Evolutionary conservation across 35 echinoderm and acorn worm species (phyloP).

Genomic region (Heliocidaris tuberculata): DNA sequence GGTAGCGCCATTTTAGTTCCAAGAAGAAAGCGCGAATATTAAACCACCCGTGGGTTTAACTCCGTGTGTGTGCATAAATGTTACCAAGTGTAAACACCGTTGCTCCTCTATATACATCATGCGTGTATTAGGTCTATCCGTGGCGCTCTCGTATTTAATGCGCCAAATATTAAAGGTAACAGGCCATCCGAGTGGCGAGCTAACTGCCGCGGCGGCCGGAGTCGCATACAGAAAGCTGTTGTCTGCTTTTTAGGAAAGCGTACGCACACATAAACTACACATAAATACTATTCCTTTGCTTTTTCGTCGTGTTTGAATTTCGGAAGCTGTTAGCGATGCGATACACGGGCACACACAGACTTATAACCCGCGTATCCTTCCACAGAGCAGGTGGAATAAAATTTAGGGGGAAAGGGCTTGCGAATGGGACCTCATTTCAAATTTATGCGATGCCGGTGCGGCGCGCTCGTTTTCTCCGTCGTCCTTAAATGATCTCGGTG

Average conservation of each 20-base stretch:
- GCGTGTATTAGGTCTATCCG: not conserved
- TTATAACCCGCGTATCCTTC: not conserved
- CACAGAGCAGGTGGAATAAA: not conserved
- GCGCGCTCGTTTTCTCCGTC: not conserved
- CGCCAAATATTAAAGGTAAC: slow-evolving; percentile 10
- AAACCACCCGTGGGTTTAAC: not conserved
- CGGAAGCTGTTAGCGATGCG: not conserved
- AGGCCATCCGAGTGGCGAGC: not conserved
- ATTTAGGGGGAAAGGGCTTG: not conserved
- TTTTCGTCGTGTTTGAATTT: not conserved
- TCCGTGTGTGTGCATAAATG: slow-evolving; percentile 1
- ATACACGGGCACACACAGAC: not conserved
- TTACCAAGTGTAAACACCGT: slow-evolving; percentile 1
- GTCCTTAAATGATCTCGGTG: not conserved
- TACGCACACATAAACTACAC: not conserved
- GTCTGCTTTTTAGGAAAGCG: not conserved
- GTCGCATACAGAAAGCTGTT: not conserved
- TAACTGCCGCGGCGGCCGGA: not conserved
- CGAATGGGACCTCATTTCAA: not conserved
- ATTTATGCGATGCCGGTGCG: not conserved
- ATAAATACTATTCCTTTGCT: not conserved
- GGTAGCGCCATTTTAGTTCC: slow-evolving; percentile 15
- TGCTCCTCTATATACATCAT: not conserved
- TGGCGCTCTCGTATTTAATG: not conserved
- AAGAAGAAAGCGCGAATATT: slow-evolving; percentile 1